phyloP scores from a whole-genome alignment of 2,888 invertebrate species.

The Caenorhabditis panamensis region DNA sequence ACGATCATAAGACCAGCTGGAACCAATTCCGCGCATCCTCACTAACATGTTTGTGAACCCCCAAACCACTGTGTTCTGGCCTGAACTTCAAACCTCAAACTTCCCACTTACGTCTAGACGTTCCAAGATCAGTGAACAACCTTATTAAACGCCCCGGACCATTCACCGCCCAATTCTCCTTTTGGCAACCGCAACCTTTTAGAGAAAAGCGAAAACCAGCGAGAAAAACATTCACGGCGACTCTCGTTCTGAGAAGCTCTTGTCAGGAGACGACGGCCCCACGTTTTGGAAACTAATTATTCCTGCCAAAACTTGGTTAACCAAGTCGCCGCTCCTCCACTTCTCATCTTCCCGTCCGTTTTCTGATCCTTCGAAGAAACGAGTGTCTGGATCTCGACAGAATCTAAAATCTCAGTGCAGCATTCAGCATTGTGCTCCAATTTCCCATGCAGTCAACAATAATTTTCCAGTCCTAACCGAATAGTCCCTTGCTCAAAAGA shows the following conservation, averaged over 20 bases:
- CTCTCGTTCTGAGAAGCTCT: background rate
- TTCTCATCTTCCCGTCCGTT: background rate
- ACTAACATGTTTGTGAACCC: no score
- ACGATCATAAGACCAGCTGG: no score
- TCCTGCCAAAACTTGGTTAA: background rate
- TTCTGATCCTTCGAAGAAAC: background rate
- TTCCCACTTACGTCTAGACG: background rate
- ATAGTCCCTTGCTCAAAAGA: background rate
- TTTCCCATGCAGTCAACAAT: background rate
- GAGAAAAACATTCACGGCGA: background rate
- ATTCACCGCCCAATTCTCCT: background rate
- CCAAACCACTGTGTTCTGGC: no score
- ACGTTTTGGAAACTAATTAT: conserved; percentile 2
- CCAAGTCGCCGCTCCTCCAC: no score
- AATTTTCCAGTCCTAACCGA: background rate
- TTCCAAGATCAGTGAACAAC: background rate
- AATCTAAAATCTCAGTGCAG: no score
- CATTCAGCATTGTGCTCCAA: background rate
- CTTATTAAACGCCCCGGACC: background rate
- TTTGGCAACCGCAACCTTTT: background rate
- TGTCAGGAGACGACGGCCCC: background rate
- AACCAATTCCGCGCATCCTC: no score
- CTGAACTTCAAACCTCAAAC: no score
- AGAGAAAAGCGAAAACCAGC: no score
- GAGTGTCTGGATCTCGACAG: no score